Evolutionary conservation across 1,140 invertebrate species (phyloP), one percentile per base, ranked within the genome.

Genomic region (Eupristina koningsbergeri): DNA sequence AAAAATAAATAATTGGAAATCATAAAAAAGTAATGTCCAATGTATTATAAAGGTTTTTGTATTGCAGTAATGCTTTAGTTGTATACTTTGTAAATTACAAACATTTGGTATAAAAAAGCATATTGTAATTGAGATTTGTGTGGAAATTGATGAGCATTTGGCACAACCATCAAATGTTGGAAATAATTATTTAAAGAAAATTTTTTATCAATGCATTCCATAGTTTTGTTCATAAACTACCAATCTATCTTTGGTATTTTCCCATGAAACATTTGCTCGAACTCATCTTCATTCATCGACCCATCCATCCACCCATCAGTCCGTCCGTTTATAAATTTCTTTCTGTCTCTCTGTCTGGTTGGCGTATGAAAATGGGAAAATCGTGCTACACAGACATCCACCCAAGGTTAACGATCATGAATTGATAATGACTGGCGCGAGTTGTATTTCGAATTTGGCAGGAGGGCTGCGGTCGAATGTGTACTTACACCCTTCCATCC

Each of bases 371-470:
- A 78, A 78, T 79, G 22, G 50, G n/a, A n/a, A n/a, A n/a, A n/a
- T 34, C 50, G 22, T 9, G 26, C 41, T 41, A 9, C 5, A n/a
- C 39, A 36, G 36, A 39, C n/a, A n/a, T 9, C 9, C 29, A n/a
- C n/a, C n/a, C 53, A 47, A 41, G 31, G 74, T 74, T 81, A 78
- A 79, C 80, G 71, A 80, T 84, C 78, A 80, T 80, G 83, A 84
- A 84, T 84, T 80, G 78, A 50, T 84, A 84, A 84, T 84, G 77
- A 64, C 63, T 53, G 17, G 64, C 39, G 45, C 29, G 47, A 34
- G 36, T 15, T 39, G 7, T 53, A 67, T 84, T 84, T 84, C 79
- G 50, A 84, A 84, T 84, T 75, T 82, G 61, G 50, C 74, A 58
- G 77, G 58, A 63, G 39, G 45, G 45, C 34, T 11, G 36, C 36